phyloP scores from a whole-genome alignment of 1,140 invertebrate genomes.

The Polypedilum pembai region DNA sequence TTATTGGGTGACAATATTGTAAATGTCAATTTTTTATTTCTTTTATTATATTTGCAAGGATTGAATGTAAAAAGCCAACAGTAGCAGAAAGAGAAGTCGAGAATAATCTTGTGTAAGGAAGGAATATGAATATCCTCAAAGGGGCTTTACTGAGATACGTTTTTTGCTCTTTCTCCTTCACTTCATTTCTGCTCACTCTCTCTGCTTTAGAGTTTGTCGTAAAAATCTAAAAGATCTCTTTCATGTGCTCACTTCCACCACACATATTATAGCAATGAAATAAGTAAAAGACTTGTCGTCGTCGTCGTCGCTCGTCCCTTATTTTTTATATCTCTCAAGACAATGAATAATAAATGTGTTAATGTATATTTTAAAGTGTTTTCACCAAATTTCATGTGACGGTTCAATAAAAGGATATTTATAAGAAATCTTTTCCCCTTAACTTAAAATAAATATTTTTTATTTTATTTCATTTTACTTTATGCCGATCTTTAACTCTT shows the following conservation, averaged over 20 bases:
- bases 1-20: slow-evolving; percentile 18
- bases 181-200: no score
- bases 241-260: neutral
- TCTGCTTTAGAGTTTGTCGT: neutral
- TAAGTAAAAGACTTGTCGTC: slow-evolving; percentile 3
- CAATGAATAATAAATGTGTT: slow-evolving; percentile 19
- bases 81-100: neutral
- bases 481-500: neutral
- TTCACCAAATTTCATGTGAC: slow-evolving; percentile 17
- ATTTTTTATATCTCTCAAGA: slow-evolving; percentile 7
- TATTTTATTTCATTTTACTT: slow-evolving; percentile 11
- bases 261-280: neutral
- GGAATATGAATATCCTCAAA: slow-evolving; percentile 13
- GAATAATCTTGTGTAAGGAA: neutral
- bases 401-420: slow-evolving; percentile 19
- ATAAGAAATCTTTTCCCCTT: neutral
- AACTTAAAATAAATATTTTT: neutral
- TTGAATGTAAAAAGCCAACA: slow-evolving; percentile 15
- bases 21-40: slow-evolving; percentile 13
- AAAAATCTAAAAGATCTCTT: neutral
- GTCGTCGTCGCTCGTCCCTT: slow-evolving; percentile 13
- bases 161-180: neutral
- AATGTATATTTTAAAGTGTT: slow-evolving; percentile 19
- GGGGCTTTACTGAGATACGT: neutral
- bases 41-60: slow-evolving; percentile 16